A percentile compares a stretch with the other conserved stretches of the same genome.
Evolutionary conservation across 2,888 invertebrate species (phyloP).

Genomic region (Torymus auratus): DNA sequence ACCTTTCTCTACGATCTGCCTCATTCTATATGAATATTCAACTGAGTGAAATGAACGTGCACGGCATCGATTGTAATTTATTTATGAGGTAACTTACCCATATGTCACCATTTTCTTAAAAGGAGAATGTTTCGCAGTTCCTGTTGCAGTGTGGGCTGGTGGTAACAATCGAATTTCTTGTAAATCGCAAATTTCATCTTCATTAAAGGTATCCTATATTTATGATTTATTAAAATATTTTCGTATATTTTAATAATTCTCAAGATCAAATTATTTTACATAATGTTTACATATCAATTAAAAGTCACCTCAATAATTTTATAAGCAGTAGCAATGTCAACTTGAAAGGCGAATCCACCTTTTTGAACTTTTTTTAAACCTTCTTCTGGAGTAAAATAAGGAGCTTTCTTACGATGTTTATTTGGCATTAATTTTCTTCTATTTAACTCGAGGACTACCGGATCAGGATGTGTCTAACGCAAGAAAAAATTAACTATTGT

Average conservation of each 20-base stretch:
- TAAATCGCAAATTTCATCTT: conserved; percentile 83
- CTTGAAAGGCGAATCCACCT: conserved; percentile 85
- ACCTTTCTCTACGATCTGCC: conserved; percentile 66
- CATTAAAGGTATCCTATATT: conserved; percentile 79
- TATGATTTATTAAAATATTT: background rate
- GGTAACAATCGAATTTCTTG: conserved; percentile 76
- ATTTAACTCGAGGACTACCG: conserved; percentile 80
- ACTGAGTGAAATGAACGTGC: too few relatives aligned
- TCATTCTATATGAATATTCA: conserved; percentile 59
- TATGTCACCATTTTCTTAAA: conserved; percentile 71
- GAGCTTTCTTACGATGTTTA: conserved; percentile 61
- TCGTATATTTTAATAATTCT: background rate
- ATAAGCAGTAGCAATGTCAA: conserved; percentile 83
- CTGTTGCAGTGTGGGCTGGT: conserved; percentile 62
- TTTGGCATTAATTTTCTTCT: conserved; percentile 78
- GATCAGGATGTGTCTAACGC: conserved; percentile 81
- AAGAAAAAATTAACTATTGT: background rate
- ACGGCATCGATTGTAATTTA: too few relatives aligned
- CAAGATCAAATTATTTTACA: background rate
- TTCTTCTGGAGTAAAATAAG: conserved; percentile 76
- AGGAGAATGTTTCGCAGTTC: conserved; percentile 66
- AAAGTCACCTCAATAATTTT: conserved; percentile 79
- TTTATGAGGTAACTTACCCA: conserved; percentile 24
- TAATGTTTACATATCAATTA: background rate
- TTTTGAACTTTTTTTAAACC: conserved; percentile 81